phyloP scores from a whole-genome alignment of 2,113 vertebrate species.

The Anser brachyrhynchus region DNA sequence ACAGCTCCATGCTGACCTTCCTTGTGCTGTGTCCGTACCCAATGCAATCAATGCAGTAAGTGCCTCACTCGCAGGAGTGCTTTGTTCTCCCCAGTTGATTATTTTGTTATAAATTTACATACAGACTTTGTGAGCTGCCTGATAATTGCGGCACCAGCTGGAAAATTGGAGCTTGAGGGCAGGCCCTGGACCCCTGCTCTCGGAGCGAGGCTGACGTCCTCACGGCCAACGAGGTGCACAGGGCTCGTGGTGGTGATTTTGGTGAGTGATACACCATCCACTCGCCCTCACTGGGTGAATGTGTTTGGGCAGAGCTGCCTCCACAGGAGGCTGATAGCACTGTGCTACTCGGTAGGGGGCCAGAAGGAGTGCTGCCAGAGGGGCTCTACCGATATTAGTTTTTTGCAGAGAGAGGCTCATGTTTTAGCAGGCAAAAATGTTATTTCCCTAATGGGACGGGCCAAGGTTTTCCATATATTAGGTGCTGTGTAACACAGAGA shows the following conservation, averaged over 20 bases:
- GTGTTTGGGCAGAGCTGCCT: background rate
- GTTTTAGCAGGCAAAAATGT: background rate
- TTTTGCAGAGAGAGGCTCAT: background rate
- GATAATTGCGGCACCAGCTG: background rate
- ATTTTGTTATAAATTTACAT: slow-evolving; percentile 21
- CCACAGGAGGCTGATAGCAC: rapidly evolving
- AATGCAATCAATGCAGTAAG: background rate
- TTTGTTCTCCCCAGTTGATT: background rate
- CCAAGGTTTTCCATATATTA: background rate
- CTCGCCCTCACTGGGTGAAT: rapidly evolving
- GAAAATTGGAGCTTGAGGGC: background rate
- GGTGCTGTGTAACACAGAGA: background rate
- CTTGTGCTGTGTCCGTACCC: background rate
- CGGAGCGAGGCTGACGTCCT: rapidly evolving
- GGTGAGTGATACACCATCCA: rapidly evolving
- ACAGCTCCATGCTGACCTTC: background rate
- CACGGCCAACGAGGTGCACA: rapidly evolving
- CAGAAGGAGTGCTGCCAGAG: background rate
- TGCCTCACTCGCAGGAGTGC: background rate
- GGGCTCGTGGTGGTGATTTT: background rate
- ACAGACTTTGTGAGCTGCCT: background rate
- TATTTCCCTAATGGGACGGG: background rate
- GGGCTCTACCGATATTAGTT: background rate
- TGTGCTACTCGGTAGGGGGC: background rate
- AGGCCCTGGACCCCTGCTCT: background rate